Conservation (phyloP, 2,113 vertebrate species). For the Bombycilla garrulus region DNA sequence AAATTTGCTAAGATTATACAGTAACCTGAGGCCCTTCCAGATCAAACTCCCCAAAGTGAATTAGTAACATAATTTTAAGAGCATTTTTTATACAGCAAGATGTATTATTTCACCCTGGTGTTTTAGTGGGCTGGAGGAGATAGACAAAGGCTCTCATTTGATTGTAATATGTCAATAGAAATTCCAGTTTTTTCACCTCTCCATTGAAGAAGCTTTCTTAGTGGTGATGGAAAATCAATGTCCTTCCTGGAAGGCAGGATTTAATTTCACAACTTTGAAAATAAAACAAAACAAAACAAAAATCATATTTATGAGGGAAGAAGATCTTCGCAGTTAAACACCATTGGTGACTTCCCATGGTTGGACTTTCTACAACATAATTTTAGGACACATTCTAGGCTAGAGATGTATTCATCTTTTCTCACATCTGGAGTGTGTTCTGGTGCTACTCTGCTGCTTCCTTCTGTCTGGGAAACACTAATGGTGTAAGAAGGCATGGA, state of each 20-base stretch:
- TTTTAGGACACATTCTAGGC: neutral
- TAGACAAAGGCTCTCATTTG: neutral
- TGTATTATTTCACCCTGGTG: neutral
- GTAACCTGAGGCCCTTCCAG: neutral
- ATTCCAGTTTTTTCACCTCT: neutral
- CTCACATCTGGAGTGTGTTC: neutral
- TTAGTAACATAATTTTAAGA: neutral
- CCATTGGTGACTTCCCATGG: rapidly evolving
- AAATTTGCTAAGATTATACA: neutral
- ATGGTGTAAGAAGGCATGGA: neutral
- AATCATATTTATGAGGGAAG: neutral
- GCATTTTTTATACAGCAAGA: neutral
- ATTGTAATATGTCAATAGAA: neutral
- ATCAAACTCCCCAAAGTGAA: neutral
- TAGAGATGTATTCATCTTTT: neutral
- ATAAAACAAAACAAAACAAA: neutral
- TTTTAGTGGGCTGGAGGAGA: neutral
- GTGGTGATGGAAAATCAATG: neutral
- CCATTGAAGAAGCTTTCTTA: neutral
- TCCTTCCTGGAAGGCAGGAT: neutral
- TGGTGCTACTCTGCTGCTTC: neutral
- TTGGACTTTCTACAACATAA: neutral
- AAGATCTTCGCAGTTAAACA: neutral
- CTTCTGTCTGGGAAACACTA: neutral
- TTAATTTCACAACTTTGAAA: neutral